Evolutionary conservation across 2,888 invertebrate genomes (phyloP).

Genomic region (Hypselothyrea guttata): DNA sequence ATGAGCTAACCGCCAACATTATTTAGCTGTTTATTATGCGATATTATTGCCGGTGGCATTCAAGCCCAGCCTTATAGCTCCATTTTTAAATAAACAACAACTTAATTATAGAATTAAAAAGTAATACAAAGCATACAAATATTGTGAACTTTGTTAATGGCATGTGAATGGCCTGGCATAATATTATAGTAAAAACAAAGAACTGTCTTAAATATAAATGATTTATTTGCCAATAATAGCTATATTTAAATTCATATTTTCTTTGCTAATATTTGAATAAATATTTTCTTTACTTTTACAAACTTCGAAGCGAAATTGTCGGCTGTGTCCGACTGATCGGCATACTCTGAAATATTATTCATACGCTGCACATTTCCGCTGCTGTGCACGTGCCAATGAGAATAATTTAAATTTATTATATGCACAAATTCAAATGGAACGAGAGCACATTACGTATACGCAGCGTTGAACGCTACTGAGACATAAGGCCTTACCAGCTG

Average conservation of each 20-base stretch:
- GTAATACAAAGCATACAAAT: background rate
- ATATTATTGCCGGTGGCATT: conserved; percentile 21
- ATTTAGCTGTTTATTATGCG: conserved; percentile 21
- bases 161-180: too few species aligned
- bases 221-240: too few species aligned
- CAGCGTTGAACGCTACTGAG: conserved; percentile 13
- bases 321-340: too few species aligned
- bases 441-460: conserved; percentile 48
- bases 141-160: too few species aligned
- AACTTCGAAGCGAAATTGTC: too few species aligned
- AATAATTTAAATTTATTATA: conserved; percentile 54
- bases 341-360: too few species aligned
- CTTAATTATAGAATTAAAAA: conserved; percentile 8
- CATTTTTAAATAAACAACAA: conserved; percentile 2
- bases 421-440: conserved; percentile 16
- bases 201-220: too few species aligned
- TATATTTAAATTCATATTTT: too few species aligned
- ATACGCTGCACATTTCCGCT: conserved; percentile 10
- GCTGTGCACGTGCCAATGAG: conserved; percentile 40
- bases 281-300: too few species aligned
- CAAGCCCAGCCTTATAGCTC: conserved; percentile 6
- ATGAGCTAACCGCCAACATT: conserved; percentile 38
- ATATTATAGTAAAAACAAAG: too few species aligned
- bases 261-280: too few species aligned
- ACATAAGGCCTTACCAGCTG: background rate